Evolutionary conservation across 2,797 vertebrate genomes (phyloP).

Genomic region (Onychomys torridus): DNA sequence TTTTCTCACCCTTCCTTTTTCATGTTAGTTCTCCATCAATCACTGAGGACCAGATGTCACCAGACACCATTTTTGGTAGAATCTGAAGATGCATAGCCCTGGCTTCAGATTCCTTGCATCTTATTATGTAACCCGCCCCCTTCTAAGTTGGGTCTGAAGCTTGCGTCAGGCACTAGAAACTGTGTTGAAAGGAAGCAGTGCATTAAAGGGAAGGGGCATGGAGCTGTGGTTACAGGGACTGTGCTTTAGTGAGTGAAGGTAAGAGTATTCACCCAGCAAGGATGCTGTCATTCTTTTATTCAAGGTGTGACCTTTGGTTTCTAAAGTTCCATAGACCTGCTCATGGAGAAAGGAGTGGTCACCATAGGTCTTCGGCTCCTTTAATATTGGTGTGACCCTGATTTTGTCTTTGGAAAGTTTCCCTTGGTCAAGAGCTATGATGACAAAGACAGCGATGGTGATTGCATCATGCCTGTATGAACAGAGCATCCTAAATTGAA

Average conservation of each 20-base stretch:
- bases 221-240: neutral
- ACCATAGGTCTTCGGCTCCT: neutral
- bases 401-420: neutral
- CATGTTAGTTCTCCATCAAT: conserved; percentile 76
- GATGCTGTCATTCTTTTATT: neutral
- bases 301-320: neutral
- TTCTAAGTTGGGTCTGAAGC: conserved; percentile 9
- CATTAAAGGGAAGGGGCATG: neutral
- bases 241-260: neutral
- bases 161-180: neutral
- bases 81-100: conserved; percentile 67
- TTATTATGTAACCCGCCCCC: neutral
- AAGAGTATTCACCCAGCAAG: too few species aligned
- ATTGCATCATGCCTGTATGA: neutral
- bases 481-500: neutral
- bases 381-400: neutral
- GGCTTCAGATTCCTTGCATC: neutral
- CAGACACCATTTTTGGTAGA: conserved; percentile 56
- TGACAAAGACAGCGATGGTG: neutral
- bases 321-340: neutral
- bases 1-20: conserved; percentile 77
- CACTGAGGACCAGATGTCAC: conserved; percentile 62
- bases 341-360: neutral
- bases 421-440: neutral
- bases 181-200: neutral